Evolutionary conservation across 2,888 invertebrate genomes (phyloP), one percentile per base, ranked within the genome.

Genomic region (Orthosia incerta): DNA sequence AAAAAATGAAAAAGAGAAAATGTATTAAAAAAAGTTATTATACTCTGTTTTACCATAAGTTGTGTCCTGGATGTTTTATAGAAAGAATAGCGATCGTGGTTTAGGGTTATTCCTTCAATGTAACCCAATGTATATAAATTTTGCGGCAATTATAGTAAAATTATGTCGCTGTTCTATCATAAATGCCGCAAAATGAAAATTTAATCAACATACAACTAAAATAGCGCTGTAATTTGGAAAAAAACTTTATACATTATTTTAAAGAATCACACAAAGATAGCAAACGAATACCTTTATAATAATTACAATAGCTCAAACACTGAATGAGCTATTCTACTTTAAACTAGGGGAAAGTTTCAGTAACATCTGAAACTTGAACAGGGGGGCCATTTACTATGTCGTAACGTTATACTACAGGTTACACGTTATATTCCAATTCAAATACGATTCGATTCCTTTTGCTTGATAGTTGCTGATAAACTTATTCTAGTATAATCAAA

Each of bases 21-120:
- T 65, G n/a, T 65, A 78, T 66, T 70, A 61, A 57, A 50, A 74
- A 45, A 65, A 48, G 23, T 45, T 18, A 63, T 31, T 78, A 56
- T 83, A 53, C 60, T 55, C 62, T 18, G 51, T 68, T 61, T 82
- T 39, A 67, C 23, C 20, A 26, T 56, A 48, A 65, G 55, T 76
- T 61, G 56, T 74, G 60, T 61, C 12, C 51, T 67, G 39, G 39
- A 82, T 82, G 82, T 62, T 59, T 51, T 66, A 66, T 76, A 60
- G 31, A 75, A 76, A 18, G 46, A 55, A 82, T 48, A 82, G 16
- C 15, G 16, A 61, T 61, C 55, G 31, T 82, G 26, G 46, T 67
- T 82, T 16, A 45, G 20, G 45, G 45, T 60, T 45, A 60, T 60
- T 60, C 60, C 60, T 60, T 45, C 45, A 20, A 16, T 16, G 45